Evolutionary conservation across 2,888 invertebrate species (phyloP).

Genomic region (Polietes domitor): DNA sequence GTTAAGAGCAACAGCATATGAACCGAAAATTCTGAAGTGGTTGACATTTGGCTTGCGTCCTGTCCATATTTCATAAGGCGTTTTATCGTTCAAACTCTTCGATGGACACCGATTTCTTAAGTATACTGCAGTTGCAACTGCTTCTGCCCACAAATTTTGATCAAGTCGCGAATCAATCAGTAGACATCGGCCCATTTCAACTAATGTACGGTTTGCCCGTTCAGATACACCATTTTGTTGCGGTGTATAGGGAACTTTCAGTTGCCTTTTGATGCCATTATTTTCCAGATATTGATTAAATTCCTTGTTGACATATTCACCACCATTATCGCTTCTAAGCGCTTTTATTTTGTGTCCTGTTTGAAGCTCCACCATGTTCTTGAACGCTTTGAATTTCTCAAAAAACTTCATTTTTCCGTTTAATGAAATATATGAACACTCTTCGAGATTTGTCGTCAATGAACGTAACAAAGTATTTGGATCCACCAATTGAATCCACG

Average conservation of each 20-base stretch:
- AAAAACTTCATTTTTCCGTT: slow-evolving; percentile 24
- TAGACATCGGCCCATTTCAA: neutral
- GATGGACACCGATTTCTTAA: neutral
- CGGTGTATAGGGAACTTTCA: neutral
- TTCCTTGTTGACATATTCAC: neutral
- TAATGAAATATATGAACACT: slow-evolving; percentile 52
- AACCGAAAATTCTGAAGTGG: neutral
- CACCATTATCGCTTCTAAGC: neutral
- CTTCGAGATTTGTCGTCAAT: slow-evolving; percentile 46
- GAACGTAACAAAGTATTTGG: slow-evolving; percentile 48
- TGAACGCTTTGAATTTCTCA: slow-evolving; percentile 43
- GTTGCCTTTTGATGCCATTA: neutral
- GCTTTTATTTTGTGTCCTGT: slow-evolving; percentile 25
- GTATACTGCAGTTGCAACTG: too few species aligned
- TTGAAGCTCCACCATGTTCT: slow-evolving; percentile 38
- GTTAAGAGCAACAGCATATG: neutral
- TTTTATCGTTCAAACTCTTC: neutral
- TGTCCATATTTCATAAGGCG: neutral
- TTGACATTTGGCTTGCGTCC: neutral
- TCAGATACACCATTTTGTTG: slow-evolving; percentile 3
- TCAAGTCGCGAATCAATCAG: too few species aligned
- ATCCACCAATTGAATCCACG: slow-evolving; percentile 6
- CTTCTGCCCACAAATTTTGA: neutral
- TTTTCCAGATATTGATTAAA: neutral
- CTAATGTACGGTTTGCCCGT: neutral